phyloP scores from a whole-genome alignment of 2,797 vertebrate genomes.

The Sphenopsis melanotis region DNA sequence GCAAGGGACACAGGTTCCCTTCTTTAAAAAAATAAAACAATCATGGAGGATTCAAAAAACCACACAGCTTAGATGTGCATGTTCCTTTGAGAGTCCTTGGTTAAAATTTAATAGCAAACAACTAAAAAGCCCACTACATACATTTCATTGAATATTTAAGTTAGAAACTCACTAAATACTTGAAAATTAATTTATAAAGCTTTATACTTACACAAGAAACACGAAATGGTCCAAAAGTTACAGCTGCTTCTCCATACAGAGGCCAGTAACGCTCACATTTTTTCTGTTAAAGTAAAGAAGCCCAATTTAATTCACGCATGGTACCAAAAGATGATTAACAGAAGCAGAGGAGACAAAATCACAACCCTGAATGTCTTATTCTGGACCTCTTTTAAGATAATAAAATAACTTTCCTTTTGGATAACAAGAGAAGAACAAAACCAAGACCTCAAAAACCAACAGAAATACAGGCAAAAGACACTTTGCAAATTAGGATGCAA shows the following conservation, averaged over 20 bases:
- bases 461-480: background rate
- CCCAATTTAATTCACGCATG: background rate
- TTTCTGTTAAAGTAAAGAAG: conserved; percentile 82
- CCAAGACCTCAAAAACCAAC: background rate
- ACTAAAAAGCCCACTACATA: background rate
- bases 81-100: background rate
- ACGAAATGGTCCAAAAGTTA: conserved; percentile 90
- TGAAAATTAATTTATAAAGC: background rate
- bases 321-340: background rate
- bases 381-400: background rate
- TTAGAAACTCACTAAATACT: background rate
- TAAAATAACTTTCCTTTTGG: background rate
- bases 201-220: conserved; percentile 92
- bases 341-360: background rate
- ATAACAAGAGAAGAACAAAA: background rate
- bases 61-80: background rate
- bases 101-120: background rate
- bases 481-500: background rate
- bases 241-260: conserved; percentile 81
- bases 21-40: background rate
- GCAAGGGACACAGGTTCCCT: background rate
- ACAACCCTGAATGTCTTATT: background rate
- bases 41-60: rapidly evolving
- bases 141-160: background rate
- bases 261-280: conserved; percentile 98